Base-by-base conservation (phyloP, 2,888 invertebrate genomes). In the Volucella inflata region DNA sequence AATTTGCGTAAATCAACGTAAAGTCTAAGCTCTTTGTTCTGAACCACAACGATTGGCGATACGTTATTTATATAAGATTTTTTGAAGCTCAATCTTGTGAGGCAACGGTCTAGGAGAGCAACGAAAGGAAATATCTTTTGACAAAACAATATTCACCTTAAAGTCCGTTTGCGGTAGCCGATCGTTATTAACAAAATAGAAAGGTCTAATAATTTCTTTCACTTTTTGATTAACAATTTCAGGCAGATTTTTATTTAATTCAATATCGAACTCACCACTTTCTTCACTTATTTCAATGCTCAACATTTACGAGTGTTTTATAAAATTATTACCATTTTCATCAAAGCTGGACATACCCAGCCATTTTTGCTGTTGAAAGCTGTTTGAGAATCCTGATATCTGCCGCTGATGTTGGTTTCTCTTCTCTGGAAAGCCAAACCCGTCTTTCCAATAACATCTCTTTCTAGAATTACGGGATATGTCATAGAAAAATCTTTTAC, bases 201-300 rank as follows among this genome's bases (percentile, higher is more conserved):
- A 17, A 8, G 53, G 53, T 21, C 53, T 6, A 53, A 53, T 53
- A 9, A 53, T 53, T 11, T 53, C 21, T 53, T 53, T 53, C 6
- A 53, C 11, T 21, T 53, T 53, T 53, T 53, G 10, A 1, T 44
- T 44, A 12, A 44, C 12, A 44, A 11, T 2, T 3, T 10, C 53
- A 53, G 17, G 21, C 53, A 53, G 21, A 21, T 53, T 53, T 53
- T 53, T 30, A 53, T 53, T 53, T 3, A 53, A 21, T 6, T 53
- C 21, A 11, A 53, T 17, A 21, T 17, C 21, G 21, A 21, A 21
- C 21, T 53, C 53, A 53, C 53, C 53, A 30, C 21, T 53, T 53
- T 53, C 53, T 17, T 17, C 53, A 10, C 53, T 53, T 53, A 53
- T 16, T 12, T 53, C 53, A 8, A 53, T 53, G 17, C 21, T 17